Evolutionary conservation across 2,797 vertebrate species (phyloP).

Genomic region (Hydrocynus forskahlii): DNA sequence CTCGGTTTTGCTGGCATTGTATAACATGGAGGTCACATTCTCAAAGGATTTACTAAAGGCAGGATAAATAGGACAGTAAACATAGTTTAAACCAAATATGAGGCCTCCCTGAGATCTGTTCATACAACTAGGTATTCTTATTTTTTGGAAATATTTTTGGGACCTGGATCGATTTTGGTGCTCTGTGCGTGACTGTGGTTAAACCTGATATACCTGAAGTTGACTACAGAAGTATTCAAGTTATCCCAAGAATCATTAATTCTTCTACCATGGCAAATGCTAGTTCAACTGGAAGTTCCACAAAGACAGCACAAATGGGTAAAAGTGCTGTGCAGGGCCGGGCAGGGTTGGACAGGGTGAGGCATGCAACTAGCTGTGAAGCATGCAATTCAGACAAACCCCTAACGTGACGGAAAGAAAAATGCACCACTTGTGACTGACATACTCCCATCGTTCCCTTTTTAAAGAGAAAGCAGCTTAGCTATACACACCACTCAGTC

Average conservation of each 20-base stretch:
- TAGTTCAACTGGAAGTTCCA: slow-evolving; percentile 9
- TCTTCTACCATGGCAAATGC: not conserved
- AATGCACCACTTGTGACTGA: slow-evolving; percentile 33
- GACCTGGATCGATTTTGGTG: not conserved
- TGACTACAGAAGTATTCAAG: not conserved
- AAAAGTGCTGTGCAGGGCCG: not conserved
- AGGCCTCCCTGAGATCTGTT: not conserved
- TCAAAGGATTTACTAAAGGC: too few relatives aligned
- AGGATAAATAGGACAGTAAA: too few relatives aligned
- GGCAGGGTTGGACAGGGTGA: slow-evolving; percentile 52
- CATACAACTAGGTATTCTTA: not conserved
- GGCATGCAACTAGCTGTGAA: slow-evolving; percentile 71
- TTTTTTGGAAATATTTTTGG: not conserved
- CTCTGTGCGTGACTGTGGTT: not conserved
- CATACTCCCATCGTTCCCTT: slow-evolving; percentile 16
- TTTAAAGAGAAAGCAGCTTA: not conserved
- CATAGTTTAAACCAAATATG: too few relatives aligned
- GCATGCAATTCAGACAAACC: slow-evolving; percentile 56
- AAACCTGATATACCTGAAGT: slow-evolving; percentile 13
- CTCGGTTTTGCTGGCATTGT: too few relatives aligned
- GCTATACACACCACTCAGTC: slow-evolving; percentile 47
- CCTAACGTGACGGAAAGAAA: slow-evolving; percentile 22
- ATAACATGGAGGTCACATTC: too few relatives aligned
- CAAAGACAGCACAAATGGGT: not conserved
- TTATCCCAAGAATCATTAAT: not conserved